Evolutionary conservation across 2,888 invertebrate genomes (phyloP).

Genomic region (Lepidocyrtinus sp.): DNA sequence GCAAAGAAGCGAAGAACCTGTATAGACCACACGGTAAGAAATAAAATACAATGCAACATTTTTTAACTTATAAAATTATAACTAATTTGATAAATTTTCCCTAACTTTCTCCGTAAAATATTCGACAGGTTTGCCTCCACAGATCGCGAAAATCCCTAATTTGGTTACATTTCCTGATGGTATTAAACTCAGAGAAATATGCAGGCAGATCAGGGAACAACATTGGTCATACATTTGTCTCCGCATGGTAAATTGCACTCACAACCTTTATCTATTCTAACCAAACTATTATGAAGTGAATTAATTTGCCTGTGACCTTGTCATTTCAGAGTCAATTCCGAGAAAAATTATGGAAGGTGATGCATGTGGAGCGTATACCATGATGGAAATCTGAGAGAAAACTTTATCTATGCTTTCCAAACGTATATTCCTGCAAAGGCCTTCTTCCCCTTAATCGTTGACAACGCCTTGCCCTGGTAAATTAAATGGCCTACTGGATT

Average conservation of each 20-base stretch:
- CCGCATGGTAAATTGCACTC: constrained; percentile 30
- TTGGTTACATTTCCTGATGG: constrained; percentile 59
- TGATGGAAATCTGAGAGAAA: constrained; percentile 64
- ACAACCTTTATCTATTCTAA: not conserved
- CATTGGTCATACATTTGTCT: constrained; percentile 61
- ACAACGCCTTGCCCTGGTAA: constrained; percentile 42
- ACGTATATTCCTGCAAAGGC: constrained; percentile 61
- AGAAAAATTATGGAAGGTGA: constrained; percentile 57
- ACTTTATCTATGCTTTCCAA: constrained; percentile 64
- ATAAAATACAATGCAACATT: not conserved
- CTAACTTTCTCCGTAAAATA: not conserved
- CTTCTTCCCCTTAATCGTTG: constrained; percentile 42
- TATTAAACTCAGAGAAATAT: constrained; percentile 63
- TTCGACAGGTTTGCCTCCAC: constrained; percentile 46
- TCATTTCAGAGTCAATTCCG: constrained; percentile 53
- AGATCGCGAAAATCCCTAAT: constrained; percentile 59
- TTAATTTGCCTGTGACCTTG: too few relatives aligned
- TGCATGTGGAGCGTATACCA: constrained; percentile 65
- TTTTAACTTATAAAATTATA: not conserved
- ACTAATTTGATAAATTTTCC: not conserved
- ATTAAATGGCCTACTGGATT: too few relatives aligned
- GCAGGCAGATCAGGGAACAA: constrained; percentile 57
- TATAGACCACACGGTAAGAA: constrained; percentile 55
- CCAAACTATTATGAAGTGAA: too few relatives aligned
- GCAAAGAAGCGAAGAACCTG: constrained; percentile 42